These are phyloP conservation scores for Lordiphosa andalusiaca DNA, from an alignment of 2,888 invertebrate species.

Conservation along the genomic window DNA sequence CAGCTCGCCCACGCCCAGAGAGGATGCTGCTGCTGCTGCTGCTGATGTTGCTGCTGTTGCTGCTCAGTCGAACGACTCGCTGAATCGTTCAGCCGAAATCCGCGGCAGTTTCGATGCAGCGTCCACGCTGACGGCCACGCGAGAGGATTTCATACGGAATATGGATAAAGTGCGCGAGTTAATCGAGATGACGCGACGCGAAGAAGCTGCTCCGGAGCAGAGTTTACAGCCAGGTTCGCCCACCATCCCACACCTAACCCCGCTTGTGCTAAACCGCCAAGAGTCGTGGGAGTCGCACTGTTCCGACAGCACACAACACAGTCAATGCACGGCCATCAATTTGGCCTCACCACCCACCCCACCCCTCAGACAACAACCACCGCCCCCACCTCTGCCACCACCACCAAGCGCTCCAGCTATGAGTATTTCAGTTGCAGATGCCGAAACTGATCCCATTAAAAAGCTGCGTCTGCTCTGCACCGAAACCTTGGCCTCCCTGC, in stretches of 20 bases:
- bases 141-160: constrained; percentile 63
- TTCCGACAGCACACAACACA: constrained; percentile 84
- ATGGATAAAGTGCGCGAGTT: constrained; percentile 79
- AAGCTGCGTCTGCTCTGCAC: constrained; percentile 85
- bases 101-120: constrained; percentile 53
- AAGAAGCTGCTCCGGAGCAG: constrained; percentile 19
- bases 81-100: not conserved
- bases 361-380: constrained; percentile 8
- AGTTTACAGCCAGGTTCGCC: constrained; percentile 31
- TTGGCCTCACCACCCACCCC: constrained; percentile 61
- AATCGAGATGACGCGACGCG: constrained; percentile 68
- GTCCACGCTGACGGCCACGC: constrained; percentile 65
- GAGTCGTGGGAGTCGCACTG: constrained; percentile 84
- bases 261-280: constrained; percentile 79
- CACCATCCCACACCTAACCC: constrained; percentile 28
- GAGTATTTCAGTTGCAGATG: constrained; percentile 52
- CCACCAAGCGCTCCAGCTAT: too few relatives aligned
- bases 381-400: constrained; percentile 28
- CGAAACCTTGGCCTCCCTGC: constrained; percentile 84
- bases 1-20: constrained; percentile 21
- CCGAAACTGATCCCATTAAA: constrained; percentile 78
- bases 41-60: too few relatives aligned
- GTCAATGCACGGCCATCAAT: constrained; percentile 85
- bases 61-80: constrained; percentile 3
- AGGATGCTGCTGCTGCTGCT: constrained; percentile 2